phyloP scores from a whole-genome alignment of 2,113 vertebrate species.

The Hippocampus guttulatus region DNA sequence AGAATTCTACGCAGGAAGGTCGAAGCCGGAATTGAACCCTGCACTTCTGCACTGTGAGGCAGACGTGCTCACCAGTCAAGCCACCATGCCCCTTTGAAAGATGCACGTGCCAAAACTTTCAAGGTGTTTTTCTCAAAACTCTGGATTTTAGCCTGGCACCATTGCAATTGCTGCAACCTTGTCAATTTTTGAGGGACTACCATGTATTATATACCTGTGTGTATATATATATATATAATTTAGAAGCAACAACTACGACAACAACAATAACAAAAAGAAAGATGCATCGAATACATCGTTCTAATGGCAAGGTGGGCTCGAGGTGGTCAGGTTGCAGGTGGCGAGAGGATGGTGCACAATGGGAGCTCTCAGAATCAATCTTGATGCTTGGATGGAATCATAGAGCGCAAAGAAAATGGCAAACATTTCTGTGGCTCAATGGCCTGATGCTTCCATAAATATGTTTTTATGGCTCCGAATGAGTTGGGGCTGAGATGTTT shows the following conservation, averaged over 20 bases:
- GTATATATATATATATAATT: constrained; percentile 17
- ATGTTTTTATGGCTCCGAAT: constrained; percentile 71
- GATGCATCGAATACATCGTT: constrained; percentile 72
- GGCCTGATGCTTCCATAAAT: constrained; percentile 74
- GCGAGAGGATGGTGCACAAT: constrained; percentile 49
- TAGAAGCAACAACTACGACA: constrained; percentile 27
- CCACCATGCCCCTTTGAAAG: no score
- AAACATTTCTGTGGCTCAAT: constrained; percentile 72
- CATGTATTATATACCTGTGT: no score
- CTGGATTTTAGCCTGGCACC: no score
- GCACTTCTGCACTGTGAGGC: no score
- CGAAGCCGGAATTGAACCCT: no score
- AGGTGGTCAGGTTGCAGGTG: background rate
- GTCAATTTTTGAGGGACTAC: no score
- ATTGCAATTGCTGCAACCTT: no score
- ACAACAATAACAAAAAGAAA: constrained; percentile 23
- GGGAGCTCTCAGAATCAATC: constrained; percentile 72
- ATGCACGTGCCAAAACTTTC: no score
- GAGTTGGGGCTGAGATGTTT: constrained; percentile 62
- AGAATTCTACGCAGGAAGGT: no score
- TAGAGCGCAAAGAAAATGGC: constrained; percentile 70
- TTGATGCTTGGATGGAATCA: constrained; percentile 70
- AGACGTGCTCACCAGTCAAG: no score
- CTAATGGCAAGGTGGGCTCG: constrained; percentile 53
- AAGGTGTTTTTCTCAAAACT: no score